Evolutionary conservation across 2,888 invertebrate genomes (phyloP).

Genomic region (Chironomus riparius): DNA sequence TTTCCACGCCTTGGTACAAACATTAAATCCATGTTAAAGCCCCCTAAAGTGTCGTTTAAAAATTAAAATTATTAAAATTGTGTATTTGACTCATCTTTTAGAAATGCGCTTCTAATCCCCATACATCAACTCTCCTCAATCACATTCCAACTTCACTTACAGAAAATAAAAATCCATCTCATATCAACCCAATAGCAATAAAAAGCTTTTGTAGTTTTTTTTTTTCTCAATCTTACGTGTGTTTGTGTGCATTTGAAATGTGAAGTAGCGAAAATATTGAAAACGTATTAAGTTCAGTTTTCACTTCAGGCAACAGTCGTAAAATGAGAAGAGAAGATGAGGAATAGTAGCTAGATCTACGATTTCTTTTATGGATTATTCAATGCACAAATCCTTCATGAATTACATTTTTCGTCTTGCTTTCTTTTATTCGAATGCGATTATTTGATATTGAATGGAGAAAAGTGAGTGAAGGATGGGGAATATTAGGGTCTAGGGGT

Average conservation of each 20-base stretch:
- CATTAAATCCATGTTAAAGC: too few relatives aligned
- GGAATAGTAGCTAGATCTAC: too few relatives aligned
- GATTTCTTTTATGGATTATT: background rate
- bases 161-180: too few relatives aligned
- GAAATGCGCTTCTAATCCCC: too few relatives aligned
- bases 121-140: too few relatives aligned
- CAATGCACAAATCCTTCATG: background rate
- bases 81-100: too few relatives aligned
- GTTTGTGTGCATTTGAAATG: background rate
- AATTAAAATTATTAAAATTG: too few relatives aligned
- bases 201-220: conserved; percentile 12
- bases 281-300: background rate
- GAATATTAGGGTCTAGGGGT: background rate
- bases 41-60: too few relatives aligned
- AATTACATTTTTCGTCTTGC: background rate
- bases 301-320: background rate
- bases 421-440: background rate
- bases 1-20: too few relatives aligned
- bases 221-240: background rate
- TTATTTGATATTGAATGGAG: background rate
- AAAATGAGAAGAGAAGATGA: background rate
- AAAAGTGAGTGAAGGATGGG: background rate
- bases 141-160: too few relatives aligned
- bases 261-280: background rate
- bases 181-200: conserved; percentile 1